Base-by-base conservation (phyloP, 2,113 vertebrate genomes). In the Bambusicola thoracicus region DNA sequence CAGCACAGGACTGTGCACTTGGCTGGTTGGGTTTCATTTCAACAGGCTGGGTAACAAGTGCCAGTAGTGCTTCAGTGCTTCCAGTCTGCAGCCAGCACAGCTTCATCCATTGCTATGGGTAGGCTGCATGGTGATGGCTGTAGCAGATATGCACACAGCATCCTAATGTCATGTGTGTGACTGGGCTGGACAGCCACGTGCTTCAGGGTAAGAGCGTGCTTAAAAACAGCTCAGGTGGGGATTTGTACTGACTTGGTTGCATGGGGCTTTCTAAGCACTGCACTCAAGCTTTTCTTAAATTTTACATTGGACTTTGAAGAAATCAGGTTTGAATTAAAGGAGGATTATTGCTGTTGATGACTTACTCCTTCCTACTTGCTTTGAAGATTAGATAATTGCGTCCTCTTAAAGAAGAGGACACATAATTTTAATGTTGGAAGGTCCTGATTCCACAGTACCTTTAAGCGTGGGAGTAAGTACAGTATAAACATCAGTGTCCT, bases 401-500 rank as follows among this genome's bases (percentile, higher is more conserved):
- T 83, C 44, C 32, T 75, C 44, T 70, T 61, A 61, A 70, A 55
- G 48, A 85, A 56, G 8, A 70, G n/a, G n/a, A n/a, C 20, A 69
- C 65, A 69, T 89, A 36, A n/a, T 79, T 79, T 75, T 55, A 59
- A 44, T 55, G 29, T 70, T 74, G 19, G 44, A 75, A 66, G 67
- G 59, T 40, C 73, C 51, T 51, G 48, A 56, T 34, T 79, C 34
- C 36, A 59, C 29, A 51, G 11, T 1, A 1, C 65, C 51, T 27
- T 40, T 38, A 55, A 36, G 62, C 78, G 87, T 10, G 19, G n/a
- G 10, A 49, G 58, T 32, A 62, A 0, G 0, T 68, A 27, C 27
- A 0, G 0, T 68, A 27, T 32, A 61, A 83, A 62, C 22, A 36
- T 69, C 43, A 53, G 55, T 0, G 0, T 34, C 46, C 27, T 79